Base-by-base conservation (phyloP, 1,140 invertebrate genomes). In the Geopemphigus sp. region DNA sequence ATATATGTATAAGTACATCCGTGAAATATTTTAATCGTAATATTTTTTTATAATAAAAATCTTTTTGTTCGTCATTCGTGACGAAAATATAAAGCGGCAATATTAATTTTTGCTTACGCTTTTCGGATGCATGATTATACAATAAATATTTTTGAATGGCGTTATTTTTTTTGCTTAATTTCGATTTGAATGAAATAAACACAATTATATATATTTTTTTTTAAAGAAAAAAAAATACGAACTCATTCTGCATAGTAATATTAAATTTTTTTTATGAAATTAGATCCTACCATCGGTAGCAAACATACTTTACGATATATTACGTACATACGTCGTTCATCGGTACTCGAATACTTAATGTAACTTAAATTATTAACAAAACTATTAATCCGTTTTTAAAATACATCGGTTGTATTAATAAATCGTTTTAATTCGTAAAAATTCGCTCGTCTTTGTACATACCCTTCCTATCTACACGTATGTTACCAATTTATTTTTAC, bases 81-180 rank as follows among this genome's bases (percentile, higher is more conserved):
- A 63, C 61, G 6, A 24, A 24, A 1, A 24, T 22, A 68, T 45
- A 45, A 66, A 66, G 14, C n/a, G 6, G 12, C n/a, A 32, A 32
- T 26, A n/a, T 70, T 26, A 50, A 29, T 70, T 70, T 70, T 53
- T 19, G 66, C 66, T 70, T 70, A 70, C 47, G 17, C 24, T 0
- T 53, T 24, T 68, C 14, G 12, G 66, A 29, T 26, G 64, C 26
- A 19, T 26, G 19, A 22, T 66, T 1, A 61, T 22, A 70, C 15
- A 10, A 47, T 26, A 26, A 53, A 72, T 54, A 29, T 53, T 53
- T 54, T 14, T 54, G 47, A 72, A 72, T 54, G 29, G 68, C 24
- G 14, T 32, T 10, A 5, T n/a, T 72, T 68, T 50, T n/a, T 68
- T 50, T 68, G 24, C 6, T 68, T 39, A 5, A 11, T 22, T 68